Evolutionary conservation across 2,113 vertebrate genomes (phyloP), one percentile per base, ranked within the genome.

Genomic region (Grammomys surdaster): DNA sequence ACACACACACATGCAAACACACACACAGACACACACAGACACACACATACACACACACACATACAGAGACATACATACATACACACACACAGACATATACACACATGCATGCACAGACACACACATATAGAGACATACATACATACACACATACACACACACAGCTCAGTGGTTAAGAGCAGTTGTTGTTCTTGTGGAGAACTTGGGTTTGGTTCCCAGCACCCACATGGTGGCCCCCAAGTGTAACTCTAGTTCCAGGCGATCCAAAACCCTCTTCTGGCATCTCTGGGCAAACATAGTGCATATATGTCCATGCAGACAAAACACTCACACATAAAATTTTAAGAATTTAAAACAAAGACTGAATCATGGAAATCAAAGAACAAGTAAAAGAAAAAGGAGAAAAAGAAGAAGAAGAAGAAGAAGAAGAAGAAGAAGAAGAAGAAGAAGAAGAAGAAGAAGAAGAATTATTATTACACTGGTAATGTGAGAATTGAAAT

Each of bases 401-500:
- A 48, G 7, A 48, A 48, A 3, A 48, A 48, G 7, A 48, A 7
- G 13, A 65, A 58, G 26, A 73, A 65, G 31, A 26, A 58, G 26
- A 31, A 43, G 28, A 67, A 65, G 19, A 28, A 40, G 26, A 43
- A 43, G 11, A 77, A 77, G 19, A 28, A 40, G 26, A 43, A 43
- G 11, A 77, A 77, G 13, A 65, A 58, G 26, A 73, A 65, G 31
- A 26, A 58, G 26, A 31, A 43, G 28, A 67, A 65, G 19, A 28
- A 40, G 26, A 43, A 43, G 11, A 77, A 77, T 40, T 40, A 40
- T 40, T 40, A 40, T 67, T 63, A 73, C 22, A 22, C 26, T 31
- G 75, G 63, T 43, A 58, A 43, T 86, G 72, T 65, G 75, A 54
- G 46, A 67, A 78, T 58, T 58, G 77, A 95, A 88, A 88, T 87